Conservation (phyloP, 2,888 invertebrate genomes). For the Byasa hedistus region DNA sequence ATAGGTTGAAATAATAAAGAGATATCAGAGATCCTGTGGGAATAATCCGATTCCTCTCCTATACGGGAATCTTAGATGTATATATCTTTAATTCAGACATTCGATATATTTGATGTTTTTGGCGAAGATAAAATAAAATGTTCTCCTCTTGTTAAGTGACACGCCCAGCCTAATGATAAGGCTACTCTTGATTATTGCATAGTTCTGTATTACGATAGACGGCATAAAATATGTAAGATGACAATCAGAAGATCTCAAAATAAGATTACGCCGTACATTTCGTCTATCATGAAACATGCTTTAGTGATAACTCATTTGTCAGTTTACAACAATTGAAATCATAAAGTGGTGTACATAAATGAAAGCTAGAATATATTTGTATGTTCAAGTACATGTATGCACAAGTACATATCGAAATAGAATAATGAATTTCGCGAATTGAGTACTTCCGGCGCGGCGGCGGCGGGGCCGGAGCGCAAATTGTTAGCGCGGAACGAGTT, state of each 20-base stretch:
- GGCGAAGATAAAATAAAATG: too few species aligned
- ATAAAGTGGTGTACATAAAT: not conserved
- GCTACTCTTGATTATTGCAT: too few species aligned
- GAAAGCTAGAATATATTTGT: not conserved
- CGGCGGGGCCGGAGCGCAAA: conserved; percentile 48
- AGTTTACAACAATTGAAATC: not conserved
- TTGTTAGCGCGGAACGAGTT: conserved; percentile 47
- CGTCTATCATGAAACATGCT: not conserved
- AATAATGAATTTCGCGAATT: conserved; percentile 66
- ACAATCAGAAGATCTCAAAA: not conserved
- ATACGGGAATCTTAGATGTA: too few species aligned
- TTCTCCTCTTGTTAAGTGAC: too few species aligned
- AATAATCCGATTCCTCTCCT: too few species aligned
- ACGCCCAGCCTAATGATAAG: too few species aligned
- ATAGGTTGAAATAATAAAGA: too few species aligned
- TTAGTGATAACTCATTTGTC: not conserved
- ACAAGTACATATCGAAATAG: conserved; percentile 37
- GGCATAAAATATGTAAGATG: not conserved
- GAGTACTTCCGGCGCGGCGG: conserved; percentile 55
- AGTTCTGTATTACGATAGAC: not conserved
- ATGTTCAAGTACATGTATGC: not conserved
- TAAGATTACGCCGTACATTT: too few species aligned
- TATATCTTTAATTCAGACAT: too few species aligned
- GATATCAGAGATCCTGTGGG: too few species aligned
- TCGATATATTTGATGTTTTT: too few species aligned